phyloP scores from a whole-genome alignment of 2,113 vertebrate genomes.

The Melanerpes formicivorus region DNA sequence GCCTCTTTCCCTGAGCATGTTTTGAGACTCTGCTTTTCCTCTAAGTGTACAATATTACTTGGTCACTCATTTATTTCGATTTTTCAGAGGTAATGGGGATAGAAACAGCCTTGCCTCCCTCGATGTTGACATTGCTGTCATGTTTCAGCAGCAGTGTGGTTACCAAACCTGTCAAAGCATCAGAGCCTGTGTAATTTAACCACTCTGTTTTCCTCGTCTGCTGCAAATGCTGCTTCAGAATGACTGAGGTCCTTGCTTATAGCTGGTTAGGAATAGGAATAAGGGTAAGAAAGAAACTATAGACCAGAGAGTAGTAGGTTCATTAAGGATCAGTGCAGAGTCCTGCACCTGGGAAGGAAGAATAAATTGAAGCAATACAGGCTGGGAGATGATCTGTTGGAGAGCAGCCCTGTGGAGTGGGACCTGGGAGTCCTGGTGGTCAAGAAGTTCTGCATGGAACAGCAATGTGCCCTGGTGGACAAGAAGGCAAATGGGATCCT shows the following conservation, averaged over 20 bases:
- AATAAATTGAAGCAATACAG: no score
- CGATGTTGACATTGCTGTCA: background rate
- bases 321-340: no score
- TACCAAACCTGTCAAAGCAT: background rate
- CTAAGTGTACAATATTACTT: background rate
- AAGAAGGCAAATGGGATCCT: no score
- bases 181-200: constrained; percentile 22
- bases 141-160: background rate
- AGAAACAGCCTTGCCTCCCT: background rate
- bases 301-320: background rate
- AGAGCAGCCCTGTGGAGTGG: no score
- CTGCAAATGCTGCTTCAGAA: constrained; percentile 27
- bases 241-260: constrained; percentile 3
- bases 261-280: constrained; percentile 47
- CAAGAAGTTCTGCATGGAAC: no score
- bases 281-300: constrained; percentile 32
- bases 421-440: no score
- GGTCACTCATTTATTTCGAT: background rate
- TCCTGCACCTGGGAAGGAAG: no score
- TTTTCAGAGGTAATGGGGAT: background rate
- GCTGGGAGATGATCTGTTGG: no score
- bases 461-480: no score
- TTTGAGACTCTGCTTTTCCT: background rate
- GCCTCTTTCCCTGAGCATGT: background rate
- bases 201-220: background rate